Conservation (phyloP, 2,888 invertebrate species). For the Sussaba pulchella region DNA sequence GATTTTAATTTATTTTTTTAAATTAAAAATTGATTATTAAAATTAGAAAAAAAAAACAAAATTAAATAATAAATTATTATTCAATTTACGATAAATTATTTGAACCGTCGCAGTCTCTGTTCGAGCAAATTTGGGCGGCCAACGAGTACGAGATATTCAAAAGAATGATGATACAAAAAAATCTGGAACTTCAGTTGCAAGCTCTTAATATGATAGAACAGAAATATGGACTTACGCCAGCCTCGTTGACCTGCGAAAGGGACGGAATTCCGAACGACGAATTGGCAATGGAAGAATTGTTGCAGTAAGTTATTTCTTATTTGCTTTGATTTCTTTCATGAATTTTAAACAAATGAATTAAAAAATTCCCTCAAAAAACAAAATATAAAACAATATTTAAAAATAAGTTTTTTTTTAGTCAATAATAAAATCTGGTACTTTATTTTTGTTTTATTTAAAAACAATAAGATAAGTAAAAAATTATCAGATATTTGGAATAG, state of each 20-base stretch:
- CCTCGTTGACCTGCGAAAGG: conserved; percentile 85
- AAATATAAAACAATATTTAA: too few species aligned
- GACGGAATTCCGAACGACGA: conserved; percentile 85
- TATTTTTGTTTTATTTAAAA: too few species aligned
- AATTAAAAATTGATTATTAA: not conserved
- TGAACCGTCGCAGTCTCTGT: conserved; percentile 86
- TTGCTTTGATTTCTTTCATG: not conserved
- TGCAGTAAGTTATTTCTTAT: conserved; percentile 84
- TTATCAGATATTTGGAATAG: too few species aligned
- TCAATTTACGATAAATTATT: conserved; percentile 2
- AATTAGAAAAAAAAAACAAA: not conserved
- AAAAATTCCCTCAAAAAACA: too few species aligned
- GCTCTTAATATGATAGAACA: conserved; percentile 94
- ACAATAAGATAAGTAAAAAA: too few species aligned
- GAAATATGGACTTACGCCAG: conserved; percentile 89
- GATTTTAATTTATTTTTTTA: not conserved
- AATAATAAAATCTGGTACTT: too few species aligned
- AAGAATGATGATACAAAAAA: conserved; percentile 96
- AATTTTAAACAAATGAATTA: too few species aligned
- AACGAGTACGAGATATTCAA: conserved; percentile 96
- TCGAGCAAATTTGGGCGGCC: conserved; percentile 96
- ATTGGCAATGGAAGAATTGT: conserved; percentile 87
- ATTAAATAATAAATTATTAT: not conserved
- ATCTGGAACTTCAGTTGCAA: conserved; percentile 95
- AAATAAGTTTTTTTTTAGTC: too few species aligned